These are phyloP conservation scores for Ophion costatus DNA, from an alignment of 2,888 invertebrate species.

Conservation along the genomic window DNA sequence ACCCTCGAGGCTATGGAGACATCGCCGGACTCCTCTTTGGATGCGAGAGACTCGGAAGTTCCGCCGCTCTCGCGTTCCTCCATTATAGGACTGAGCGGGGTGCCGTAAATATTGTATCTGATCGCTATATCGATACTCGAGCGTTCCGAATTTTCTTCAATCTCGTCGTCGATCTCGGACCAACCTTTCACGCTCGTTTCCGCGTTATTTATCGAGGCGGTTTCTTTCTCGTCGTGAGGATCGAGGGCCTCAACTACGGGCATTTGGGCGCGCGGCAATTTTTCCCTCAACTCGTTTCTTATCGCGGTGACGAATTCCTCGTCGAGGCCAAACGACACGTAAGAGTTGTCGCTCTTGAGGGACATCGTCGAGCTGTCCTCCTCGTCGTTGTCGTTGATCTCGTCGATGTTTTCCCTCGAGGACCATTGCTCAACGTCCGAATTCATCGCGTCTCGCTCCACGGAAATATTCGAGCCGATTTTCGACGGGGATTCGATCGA, in stretches of 20 bases:
- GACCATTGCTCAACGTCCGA: conserved; percentile 61
- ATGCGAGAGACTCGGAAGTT: conserved; percentile 80
- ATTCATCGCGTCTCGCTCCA: conserved; percentile 39
- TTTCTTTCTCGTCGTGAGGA: conserved; percentile 76
- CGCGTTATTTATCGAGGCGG: conserved; percentile 68
- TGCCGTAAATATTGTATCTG: conserved; percentile 86
- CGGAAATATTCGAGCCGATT: conserved; percentile 41
- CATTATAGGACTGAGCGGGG: conserved; percentile 86
- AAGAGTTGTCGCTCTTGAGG: conserved; percentile 84
- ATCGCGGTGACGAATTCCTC: conserved; percentile 90
- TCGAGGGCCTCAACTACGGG: conserved; percentile 79
- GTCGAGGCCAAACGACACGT: conserved; percentile 87
- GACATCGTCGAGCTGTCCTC: conserved; percentile 84
- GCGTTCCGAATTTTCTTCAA: conserved; percentile 76
- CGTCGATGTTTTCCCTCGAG: conserved; percentile 55
- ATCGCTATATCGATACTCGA: conserved; percentile 81
- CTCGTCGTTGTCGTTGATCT: conserved; percentile 69
- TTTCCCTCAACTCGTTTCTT: conserved; percentile 88
- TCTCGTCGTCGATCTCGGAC: conserved; percentile 80
- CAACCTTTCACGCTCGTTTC: conserved; percentile 74
- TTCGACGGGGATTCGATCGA: conserved; percentile 45
- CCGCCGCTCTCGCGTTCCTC: conserved; percentile 85
- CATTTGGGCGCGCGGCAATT: conserved; percentile 88
- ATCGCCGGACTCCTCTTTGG: conserved; percentile 81
- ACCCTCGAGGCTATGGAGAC: conserved; percentile 77